A percentile compares a stretch with the other conserved stretches of the same genome.
Evolutionary conservation across 2,888 invertebrate genomes (phyloP).

Genomic region (Archips crataeganus): DNA sequence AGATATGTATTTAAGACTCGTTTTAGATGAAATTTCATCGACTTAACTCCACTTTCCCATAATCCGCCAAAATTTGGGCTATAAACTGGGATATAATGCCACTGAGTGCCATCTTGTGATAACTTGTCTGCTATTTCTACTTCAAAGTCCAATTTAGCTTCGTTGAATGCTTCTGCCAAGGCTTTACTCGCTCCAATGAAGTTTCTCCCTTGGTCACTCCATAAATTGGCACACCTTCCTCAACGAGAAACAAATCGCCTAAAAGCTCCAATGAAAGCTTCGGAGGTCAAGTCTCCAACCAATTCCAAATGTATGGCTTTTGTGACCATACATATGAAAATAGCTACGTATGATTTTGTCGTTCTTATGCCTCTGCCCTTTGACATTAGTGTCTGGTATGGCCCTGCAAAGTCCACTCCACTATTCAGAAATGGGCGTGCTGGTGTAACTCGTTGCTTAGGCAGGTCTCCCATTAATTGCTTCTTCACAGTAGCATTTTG

Average conservation of each 20-base stretch:
- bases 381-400: conserved; percentile 14
- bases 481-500: not conserved
- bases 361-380: conserved; percentile 16
- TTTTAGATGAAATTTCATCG: conserved; percentile 20
- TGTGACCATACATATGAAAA: conserved; percentile 45
- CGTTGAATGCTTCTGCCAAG: not conserved
- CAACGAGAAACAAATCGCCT: conserved; percentile 8
- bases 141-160: conserved; percentile 2
- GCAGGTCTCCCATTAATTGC: conserved; percentile 15
- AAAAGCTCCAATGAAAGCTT: conserved; percentile 35
- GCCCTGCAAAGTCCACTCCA: conserved; percentile 26
- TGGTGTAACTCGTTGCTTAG: conserved; percentile 11
- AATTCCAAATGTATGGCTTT: conserved; percentile 48
- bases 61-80: conserved; percentile 11
- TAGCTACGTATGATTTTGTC: conserved; percentile 12
- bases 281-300: conserved; percentile 46
- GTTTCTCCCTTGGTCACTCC: conserved; percentile 17
- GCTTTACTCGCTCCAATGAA: conserved; percentile 13
- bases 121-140: conserved; percentile 4
- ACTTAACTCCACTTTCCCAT: conserved; percentile 11
- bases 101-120: conserved; percentile 3
- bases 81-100: conserved; percentile 6
- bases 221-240: conserved; percentile 9
- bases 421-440: conserved; percentile 15
- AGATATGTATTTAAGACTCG: conserved; percentile 10